Base-by-base conservation (phyloP, 2,113 vertebrate species). In the Oncorhynchus mykiss region DNA sequence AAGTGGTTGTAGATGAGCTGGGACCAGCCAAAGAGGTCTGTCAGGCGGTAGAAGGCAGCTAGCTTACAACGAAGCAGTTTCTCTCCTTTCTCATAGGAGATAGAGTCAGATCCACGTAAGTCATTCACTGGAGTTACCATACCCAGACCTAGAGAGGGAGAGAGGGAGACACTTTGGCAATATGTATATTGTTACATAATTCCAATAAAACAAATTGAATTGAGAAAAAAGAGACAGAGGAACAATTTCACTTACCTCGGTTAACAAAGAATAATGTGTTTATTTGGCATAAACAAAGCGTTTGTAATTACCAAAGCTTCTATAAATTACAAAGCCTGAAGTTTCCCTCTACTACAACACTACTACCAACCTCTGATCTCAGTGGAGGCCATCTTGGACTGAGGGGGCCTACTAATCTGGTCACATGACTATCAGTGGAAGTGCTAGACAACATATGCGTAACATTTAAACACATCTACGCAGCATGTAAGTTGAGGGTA, bases 101-200 rank as follows among this genome's bases (percentile, higher is more conserved):
- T 97, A 0, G 98, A 99, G 88, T 99, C 98, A 0, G 98, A 99
- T 5, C 98, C 98, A 31, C 98, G 93, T 3, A 99, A 92, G 85
- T 99, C 98, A 68, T 99, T 99, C 80, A 99, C 97, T 0, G 98
- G 98, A 14, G 97, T 99, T 80, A 99, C 98, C 97, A 99, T 99
- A 13, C 98, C 98, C 82, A 99, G 94, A 91, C 98, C 98, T 99
- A 67, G 16, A 16, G 62, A 16, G 64, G 78, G 27, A 69, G 11
- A 3, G 22, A 12, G 39, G 39, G 2, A 45, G 2, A 11, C 9
- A 2, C 39, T 45, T 45, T 45, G 39, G 39, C 9, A 45, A 45
- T 45, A 45, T 45, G 39, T 45, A 45, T 2, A 11, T 45, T 45
- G 39, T 45, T 45, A 45, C 39, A 3, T 11, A 9, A 45, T 45